Conservation (phyloP, 2,113 vertebrate genomes). For the Epinephelus fuscoguttatus region DNA sequence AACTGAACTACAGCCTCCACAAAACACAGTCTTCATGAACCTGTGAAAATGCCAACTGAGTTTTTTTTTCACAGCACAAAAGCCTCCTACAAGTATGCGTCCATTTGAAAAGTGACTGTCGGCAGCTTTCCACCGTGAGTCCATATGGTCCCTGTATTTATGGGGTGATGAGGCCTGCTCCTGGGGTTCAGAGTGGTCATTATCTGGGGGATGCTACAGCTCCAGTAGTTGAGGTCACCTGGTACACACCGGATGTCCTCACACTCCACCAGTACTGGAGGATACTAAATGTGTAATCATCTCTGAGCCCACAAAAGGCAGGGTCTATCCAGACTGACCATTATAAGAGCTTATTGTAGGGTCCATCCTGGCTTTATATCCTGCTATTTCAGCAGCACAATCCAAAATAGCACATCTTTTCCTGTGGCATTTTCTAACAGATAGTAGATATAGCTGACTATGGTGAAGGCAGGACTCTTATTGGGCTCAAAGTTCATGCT, state of each 20-base stretch:
- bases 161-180: conserved; percentile 71
- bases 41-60: conserved; percentile 43
- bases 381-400: conserved; percentile 64
- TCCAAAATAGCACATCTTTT: conserved; percentile 53
- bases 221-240: conserved; percentile 79
- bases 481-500: conserved; percentile 32
- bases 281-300: conserved; percentile 83
- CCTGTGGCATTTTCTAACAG: conserved; percentile 38
- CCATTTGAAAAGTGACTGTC: conserved; percentile 75
- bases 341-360: conserved; percentile 68
- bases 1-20: conserved; percentile 46
- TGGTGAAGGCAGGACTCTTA: conserved; percentile 13
- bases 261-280: conserved; percentile 58
- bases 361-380: conserved; percentile 60
- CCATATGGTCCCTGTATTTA: conserved; percentile 76
- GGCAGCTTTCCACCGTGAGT: conserved; percentile 54
- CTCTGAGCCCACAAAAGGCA: conserved; percentile 67
- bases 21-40: conserved; percentile 57
- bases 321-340: conserved; percentile 62
- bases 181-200: conserved; percentile 79
- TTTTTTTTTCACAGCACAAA: conserved; percentile 55
- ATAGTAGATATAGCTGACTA: conserved; percentile 17
- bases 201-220: conserved; percentile 78
- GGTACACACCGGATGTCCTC: conserved; percentile 66
- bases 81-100: conserved; percentile 62